Conservation (phyloP, 1,140 invertebrate genomes). For the Bactericera cockerelli region DNA sequence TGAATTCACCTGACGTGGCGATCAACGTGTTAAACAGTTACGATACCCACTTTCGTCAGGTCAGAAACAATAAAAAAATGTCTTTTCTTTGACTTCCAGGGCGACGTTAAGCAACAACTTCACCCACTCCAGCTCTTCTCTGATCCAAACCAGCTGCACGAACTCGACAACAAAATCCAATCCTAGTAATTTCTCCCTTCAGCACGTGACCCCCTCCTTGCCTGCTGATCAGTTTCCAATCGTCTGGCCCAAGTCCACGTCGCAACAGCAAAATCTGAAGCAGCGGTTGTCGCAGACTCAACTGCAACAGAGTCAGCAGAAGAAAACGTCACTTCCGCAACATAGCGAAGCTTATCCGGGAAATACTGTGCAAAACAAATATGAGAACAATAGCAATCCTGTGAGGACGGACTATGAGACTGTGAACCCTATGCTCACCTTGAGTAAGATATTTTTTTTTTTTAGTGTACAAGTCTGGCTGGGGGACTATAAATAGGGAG, state of each 20-base stretch:
- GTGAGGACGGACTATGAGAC: background rate
- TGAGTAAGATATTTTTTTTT: background rate
- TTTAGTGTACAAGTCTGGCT: no score
- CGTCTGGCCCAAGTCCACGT: background rate
- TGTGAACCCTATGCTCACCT: background rate
- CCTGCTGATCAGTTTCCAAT: background rate
- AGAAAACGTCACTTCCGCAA: slow-evolving; percentile 21
- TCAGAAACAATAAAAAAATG: no score
- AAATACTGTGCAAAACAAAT: background rate
- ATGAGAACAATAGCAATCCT: background rate
- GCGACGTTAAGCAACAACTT: slow-evolving; percentile 1
- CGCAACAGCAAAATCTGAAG: slow-evolving; percentile 8
- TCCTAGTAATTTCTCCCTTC: slow-evolving; percentile 4
- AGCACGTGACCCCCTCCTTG: background rate
- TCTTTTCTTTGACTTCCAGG: no score
- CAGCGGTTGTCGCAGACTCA: slow-evolving; percentile 10
- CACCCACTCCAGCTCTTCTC: background rate
- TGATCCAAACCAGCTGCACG: background rate
- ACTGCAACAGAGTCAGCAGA: slow-evolving; percentile 22
- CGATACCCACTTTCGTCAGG: no score
- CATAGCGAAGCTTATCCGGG: slow-evolving; percentile 24
- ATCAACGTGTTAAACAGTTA: no score
- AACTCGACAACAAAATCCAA: background rate
- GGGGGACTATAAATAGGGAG: no score
- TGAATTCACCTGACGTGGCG: no score